Evolutionary conservation across 2,113 vertebrate species (phyloP).

Genomic region (Mormyrus lacerda): DNA sequence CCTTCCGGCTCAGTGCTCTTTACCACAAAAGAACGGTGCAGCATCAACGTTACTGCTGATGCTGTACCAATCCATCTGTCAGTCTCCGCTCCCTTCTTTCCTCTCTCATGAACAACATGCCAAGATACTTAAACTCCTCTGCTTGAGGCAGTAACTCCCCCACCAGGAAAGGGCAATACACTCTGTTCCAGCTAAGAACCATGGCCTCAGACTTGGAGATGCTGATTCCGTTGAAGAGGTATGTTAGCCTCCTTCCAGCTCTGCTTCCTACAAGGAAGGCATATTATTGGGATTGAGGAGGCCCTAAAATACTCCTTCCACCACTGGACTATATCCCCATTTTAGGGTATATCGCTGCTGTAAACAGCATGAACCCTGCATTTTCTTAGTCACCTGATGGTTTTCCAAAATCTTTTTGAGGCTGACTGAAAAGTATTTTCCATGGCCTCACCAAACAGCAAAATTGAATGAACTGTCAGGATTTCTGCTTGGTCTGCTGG

Average conservation of each 20-base stretch:
- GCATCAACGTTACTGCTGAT: not conserved
- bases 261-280: not conserved
- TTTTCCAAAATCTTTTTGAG: not conserved
- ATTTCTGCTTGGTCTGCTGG: not conserved
- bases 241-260: not conserved
- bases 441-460: not conserved
- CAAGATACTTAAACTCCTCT: not conserved
- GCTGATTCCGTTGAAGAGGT: too few species aligned
- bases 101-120: not conserved
- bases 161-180: not conserved
- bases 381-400: not conserved
- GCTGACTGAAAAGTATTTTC: not conserved
- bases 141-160: not conserved
- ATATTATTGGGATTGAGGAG: not conserved
- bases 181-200: not conserved
- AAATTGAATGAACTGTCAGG: not conserved
- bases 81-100: not conserved
- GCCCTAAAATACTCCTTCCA: not conserved
- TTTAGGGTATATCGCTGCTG: not conserved
- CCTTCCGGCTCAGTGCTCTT: not conserved
- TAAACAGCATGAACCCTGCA: not conserved
- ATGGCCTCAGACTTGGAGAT: not conserved
- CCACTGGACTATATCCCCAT: not conserved
- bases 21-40: not conserved
- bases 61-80: not conserved